A percentile compares a stretch with the other conserved stretches of the same genome.
phyloP scores from a whole-genome alignment of 2,888 invertebrate species.

The Andrena marginata region DNA sequence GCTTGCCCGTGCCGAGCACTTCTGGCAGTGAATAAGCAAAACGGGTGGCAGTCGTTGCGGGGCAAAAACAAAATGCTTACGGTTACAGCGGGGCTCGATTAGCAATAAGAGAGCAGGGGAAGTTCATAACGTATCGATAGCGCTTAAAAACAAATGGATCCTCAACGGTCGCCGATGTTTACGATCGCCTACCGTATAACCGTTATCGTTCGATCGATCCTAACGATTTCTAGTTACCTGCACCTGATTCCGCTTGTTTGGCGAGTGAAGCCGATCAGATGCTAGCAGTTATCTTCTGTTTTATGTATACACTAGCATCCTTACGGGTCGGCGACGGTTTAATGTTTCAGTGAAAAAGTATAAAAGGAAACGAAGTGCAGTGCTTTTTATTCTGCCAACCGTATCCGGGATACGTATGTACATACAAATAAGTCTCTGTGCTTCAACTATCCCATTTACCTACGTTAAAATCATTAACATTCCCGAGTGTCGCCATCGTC shows the following conservation, averaged over 20 bases:
- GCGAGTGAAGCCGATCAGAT: conserved; percentile 18
- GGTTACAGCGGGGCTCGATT: conserved; percentile 20
- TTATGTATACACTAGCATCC: conserved; percentile 5
- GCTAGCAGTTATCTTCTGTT: conserved; percentile 23
- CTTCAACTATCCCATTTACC: neutral
- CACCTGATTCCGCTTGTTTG: conserved; percentile 62
- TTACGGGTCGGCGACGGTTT: neutral
- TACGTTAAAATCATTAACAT: neutral
- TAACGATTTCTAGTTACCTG: conserved; percentile 68
- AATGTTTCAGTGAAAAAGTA: neutral
- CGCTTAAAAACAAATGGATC: conserved; percentile 64
- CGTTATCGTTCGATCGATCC: conserved; percentile 64
- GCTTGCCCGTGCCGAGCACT: neutral
- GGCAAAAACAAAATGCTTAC: conserved; percentile 48
- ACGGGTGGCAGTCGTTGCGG: conserved; percentile 21
- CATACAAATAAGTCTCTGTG: neutral
- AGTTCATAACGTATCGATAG: conserved; percentile 54
- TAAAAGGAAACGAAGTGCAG: neutral
- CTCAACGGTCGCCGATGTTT: conserved; percentile 53
- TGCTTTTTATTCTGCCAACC: too few species aligned
- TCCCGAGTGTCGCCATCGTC: neutral
- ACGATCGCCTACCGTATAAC: conserved; percentile 53
- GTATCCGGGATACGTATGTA: too few species aligned
- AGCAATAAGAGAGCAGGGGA: conserved; percentile 35
- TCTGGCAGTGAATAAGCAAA: conserved; percentile 28